phyloP scores from a whole-genome alignment of 2,888 invertebrate species.

The Lordiphosa fenestrarum region DNA sequence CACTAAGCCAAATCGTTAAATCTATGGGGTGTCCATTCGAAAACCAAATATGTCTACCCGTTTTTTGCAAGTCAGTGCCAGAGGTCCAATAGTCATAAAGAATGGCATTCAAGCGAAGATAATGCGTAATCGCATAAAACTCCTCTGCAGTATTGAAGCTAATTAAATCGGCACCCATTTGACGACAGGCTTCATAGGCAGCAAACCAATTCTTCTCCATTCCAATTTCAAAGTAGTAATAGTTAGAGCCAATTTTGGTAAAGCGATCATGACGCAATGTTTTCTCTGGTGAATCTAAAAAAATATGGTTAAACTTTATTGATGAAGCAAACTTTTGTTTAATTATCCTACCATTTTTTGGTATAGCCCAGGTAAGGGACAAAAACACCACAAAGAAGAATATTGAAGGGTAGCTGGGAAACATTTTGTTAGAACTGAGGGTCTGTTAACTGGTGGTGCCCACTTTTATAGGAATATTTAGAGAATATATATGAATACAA shows the following conservation, averaged over 20 bases:
- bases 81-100: conserved; percentile 10
- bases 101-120: not conserved
- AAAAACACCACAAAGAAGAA: no score
- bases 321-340: no score
- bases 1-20: not conserved
- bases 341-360: no score
- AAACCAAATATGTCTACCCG: conserved; percentile 3
- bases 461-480: no score
- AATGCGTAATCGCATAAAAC: conserved; percentile 2
- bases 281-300: no score
- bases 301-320: no score
- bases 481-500: not conserved
- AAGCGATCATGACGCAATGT: no score
- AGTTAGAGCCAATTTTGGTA: not conserved
- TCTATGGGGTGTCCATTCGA: not conserved
- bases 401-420: no score
- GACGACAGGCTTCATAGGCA: conserved; percentile 8
- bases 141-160: conserved; percentile 8
- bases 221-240: conserved; percentile 11
- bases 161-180: not conserved
- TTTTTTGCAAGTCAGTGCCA: conserved; percentile 1
- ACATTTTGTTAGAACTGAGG: no score
- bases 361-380: no score
- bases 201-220: conserved; percentile 10
- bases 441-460: no score